Conservation (phyloP, 2,113 vertebrate species). For the Andinoacara biseriatus region DNA sequence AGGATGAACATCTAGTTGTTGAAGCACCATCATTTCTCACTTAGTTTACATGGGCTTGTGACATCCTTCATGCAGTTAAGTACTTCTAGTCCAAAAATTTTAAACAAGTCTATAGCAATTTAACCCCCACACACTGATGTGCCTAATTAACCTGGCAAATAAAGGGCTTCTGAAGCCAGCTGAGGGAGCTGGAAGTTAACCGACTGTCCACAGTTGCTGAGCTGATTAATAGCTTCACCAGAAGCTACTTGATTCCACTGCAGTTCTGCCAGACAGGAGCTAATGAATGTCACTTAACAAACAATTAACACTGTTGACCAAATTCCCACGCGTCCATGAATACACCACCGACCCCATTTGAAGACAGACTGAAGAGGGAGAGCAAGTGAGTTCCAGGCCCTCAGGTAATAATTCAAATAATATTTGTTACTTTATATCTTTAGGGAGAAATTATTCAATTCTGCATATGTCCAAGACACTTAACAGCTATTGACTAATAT, state of each 20-base stretch:
- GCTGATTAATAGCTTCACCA: slow-evolving; percentile 49
- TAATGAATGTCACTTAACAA: slow-evolving; percentile 62
- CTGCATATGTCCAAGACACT: background rate
- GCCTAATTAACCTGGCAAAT: slow-evolving; percentile 3
- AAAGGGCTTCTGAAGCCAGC: slow-evolving; percentile 7
- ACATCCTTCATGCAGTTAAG: background rate
- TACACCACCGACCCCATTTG: background rate
- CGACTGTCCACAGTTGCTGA: slow-evolving; percentile 8
- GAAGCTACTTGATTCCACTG: slow-evolving; percentile 24
- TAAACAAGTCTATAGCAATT: background rate
- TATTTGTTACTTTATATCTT: background rate
- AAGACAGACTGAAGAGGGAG: background rate
- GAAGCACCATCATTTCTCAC: background rate
- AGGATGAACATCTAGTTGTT: background rate
- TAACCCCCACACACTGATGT: background rate
- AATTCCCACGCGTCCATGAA: slow-evolving; percentile 25
- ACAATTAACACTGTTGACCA: slow-evolving; percentile 51
- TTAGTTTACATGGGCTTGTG: background rate
- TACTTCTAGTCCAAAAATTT: background rate
- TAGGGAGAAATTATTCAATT: background rate
- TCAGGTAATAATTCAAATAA: background rate
- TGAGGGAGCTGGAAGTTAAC: slow-evolving; percentile 19
- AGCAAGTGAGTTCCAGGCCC: background rate
- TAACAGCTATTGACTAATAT: background rate
- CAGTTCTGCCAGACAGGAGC: slow-evolving; percentile 3